These are phyloP conservation scores for Tetragonula carbonaria DNA, from an alignment of 2,888 invertebrate species.

Conservation along the genomic window DNA sequence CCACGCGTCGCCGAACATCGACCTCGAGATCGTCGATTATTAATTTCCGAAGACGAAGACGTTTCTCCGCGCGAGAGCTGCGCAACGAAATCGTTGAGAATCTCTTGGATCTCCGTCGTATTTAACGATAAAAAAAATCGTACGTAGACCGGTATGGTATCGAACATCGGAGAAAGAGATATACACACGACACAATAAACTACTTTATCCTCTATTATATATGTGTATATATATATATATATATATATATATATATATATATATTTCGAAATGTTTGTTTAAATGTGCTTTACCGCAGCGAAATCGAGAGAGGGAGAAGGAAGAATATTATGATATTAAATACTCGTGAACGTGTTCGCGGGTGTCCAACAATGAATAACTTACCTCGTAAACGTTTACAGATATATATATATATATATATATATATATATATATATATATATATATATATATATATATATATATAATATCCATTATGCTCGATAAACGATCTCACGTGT, in stretches of 20 bases:
- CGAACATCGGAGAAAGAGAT: neutral
- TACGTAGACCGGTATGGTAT: neutral
- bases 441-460: no score
- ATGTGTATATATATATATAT: no score
- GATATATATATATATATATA: conserved; percentile 13
- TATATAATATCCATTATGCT: conserved; percentile 7
- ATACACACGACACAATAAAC: neutral
- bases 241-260: no score
- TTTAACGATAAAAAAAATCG: neutral
- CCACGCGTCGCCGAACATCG: neutral
- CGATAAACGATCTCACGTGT: conserved; percentile 18
- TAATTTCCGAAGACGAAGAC: neutral
- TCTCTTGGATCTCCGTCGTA: neutral
- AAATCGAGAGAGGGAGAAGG: conserved; percentile 30
- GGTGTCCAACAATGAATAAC: conserved; percentile 17
- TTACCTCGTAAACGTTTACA: neutral
- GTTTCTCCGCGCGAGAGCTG: neutral
- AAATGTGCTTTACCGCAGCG: neutral
- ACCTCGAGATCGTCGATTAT: neutral
- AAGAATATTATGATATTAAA: neutral
- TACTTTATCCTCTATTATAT: neutral
- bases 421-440: no score
- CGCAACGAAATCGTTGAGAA: neutral
- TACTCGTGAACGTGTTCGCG: conserved; percentile 13
- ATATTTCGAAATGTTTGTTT: neutral